phyloP scores from a whole-genome alignment of 1,140 invertebrate genomes.

The Aphaenogaster rudis region DNA sequence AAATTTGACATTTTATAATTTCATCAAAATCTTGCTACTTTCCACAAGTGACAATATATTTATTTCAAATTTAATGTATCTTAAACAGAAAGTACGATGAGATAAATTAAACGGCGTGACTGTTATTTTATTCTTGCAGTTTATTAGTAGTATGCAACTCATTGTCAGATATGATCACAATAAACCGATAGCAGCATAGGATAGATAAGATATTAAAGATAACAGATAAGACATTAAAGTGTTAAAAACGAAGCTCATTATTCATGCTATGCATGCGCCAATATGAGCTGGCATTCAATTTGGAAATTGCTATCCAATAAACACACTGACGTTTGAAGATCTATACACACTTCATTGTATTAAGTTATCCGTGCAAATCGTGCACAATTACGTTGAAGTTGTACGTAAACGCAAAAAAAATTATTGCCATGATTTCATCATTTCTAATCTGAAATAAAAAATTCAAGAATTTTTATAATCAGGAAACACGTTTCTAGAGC shows the following conservation, averaged over 20 bases:
- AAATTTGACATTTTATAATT: no score
- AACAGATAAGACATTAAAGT: background rate
- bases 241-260: background rate
- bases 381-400: background rate
- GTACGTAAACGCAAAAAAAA: background rate
- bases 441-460: no score
- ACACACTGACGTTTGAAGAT: background rate
- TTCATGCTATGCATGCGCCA: background rate
- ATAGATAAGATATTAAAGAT: no score
- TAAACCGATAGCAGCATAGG: background rate
- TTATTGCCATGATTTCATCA: background rate
- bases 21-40: no score
- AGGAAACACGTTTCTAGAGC: background rate
- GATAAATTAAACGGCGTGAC: constrained; percentile 8
- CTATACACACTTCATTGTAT: background rate
- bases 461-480: no score
- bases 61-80: background rate
- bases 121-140: constrained; percentile 3
- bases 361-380: background rate
- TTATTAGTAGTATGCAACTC: background rate
- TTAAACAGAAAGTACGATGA: background rate
- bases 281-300: background rate
- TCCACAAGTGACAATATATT: no score
- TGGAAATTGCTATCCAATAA: constrained; percentile 2
- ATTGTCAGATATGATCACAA: background rate